Base-by-base conservation (phyloP, 2,888 invertebrate genomes). In the Cotesia congregata region DNA sequence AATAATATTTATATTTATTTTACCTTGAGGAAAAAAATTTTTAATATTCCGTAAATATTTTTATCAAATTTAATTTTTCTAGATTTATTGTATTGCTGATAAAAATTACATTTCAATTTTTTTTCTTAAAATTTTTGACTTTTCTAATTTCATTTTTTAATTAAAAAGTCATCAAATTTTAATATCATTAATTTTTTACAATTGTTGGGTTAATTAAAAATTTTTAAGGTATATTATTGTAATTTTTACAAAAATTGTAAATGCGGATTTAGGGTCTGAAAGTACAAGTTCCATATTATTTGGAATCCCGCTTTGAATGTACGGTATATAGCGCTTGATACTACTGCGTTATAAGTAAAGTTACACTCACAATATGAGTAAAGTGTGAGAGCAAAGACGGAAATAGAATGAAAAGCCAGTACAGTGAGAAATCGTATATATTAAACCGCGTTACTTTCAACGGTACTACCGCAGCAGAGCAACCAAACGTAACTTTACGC, bases 341-440 rank as follows among this genome's bases (percentile, higher is more conserved):
- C 12, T 50, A 12, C 30, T 30, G 30, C 30, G 3, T 30, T 30
- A 30, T 30, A 30, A 30, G 30, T 30, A 12, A 12, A 50, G 50
- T 50, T 12, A 50, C 12, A 50, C 4, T 12, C 50, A 50, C 50
- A 50, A 62, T 62, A 62, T 62, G 7, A 62, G 2, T 6, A 62
- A 12, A 20, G 65, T 38, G 65, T 65, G 65, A 65, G 65, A 65
- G 38, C 17, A 65, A 65, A 65, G 38, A 65, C 30, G 20, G 30
- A 65, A 69, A 69, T 69, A 69, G 69, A 50, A 69, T 15, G 69
- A 50, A 69, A 69, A 69, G n/a, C 41, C 69, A 69, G 69, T 41
- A 17, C 12, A 39, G 41, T 40, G 20, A 62, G 20, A 62, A 62
- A 62, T 17, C 15, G 20, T 20, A 62, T 20, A 62, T 17, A 62